A percentile compares a stretch with the other conserved stretches of the same genome.
Conservation (phyloP, 2,888 invertebrate species). For the Leuctra nigra region DNA sequence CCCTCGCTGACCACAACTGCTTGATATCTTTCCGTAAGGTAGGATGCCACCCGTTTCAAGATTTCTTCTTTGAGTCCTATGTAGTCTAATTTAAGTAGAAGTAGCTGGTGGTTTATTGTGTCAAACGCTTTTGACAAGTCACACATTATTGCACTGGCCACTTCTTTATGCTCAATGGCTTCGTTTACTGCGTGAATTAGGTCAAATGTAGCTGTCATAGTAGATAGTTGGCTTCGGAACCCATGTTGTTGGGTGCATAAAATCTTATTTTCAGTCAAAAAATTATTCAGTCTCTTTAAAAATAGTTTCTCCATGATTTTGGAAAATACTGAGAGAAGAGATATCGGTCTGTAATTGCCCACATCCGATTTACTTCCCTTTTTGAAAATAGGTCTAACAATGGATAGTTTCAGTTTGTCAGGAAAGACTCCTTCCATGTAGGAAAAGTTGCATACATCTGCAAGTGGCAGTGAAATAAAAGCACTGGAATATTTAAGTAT, state of each 20-base stretch:
- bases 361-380: neutral
- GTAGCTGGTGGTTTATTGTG: slow-evolving; percentile 1
- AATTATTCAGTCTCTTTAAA: neutral
- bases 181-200: neutral
- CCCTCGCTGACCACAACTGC: neutral
- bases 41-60: neutral
- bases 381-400: slow-evolving; percentile 1
- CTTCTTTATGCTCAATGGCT: slow-evolving; percentile 2
- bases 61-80: neutral
- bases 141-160: neutral
- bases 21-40: slow-evolving; percentile 1
- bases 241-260: slow-evolving; percentile 1
- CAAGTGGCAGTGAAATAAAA: neutral
- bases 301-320: slow-evolving; percentile 3
- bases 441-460: neutral
- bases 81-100: neutral
- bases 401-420: neutral
- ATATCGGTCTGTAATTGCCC: neutral
- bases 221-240: neutral
- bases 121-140: slow-evolving; percentile 14
- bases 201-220: neutral
- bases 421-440: neutral
- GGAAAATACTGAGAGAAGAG: neutral
- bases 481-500: neutral
- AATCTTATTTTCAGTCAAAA: neutral